Percentiles rank a stretch among this genome's conserved stretches.
These are phyloP conservation scores for Melanostoma mellinum DNA, from an alignment of 2,888 invertebrate genomes.

Conservation along the genomic window DNA sequence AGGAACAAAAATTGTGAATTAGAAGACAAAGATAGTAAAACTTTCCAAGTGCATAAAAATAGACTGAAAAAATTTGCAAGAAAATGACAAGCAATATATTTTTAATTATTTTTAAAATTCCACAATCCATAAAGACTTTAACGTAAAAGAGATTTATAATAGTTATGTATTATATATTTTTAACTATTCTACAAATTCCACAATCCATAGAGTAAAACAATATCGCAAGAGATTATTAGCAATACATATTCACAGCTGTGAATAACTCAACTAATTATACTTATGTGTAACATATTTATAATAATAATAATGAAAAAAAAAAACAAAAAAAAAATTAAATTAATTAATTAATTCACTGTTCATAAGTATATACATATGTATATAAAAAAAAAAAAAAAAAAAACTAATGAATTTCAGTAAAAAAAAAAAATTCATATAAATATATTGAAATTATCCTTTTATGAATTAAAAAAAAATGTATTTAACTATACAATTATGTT, in stretches of 20 bases:
- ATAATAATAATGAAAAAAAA: not conserved
- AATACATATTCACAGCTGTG: not conserved
- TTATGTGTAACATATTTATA: not conserved
- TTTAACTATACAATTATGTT: too few relatives aligned
- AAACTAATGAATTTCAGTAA: too few relatives aligned
- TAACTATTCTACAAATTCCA: too few relatives aligned
- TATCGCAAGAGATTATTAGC: too few relatives aligned
- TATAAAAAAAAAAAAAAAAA: too few relatives aligned
- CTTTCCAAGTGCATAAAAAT: conserved; percentile 6
- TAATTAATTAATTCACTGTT: not conserved
- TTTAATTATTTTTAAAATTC: not conserved
- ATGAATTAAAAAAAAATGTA: too few relatives aligned
- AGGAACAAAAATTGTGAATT: conserved; percentile 19
- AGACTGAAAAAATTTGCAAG: conserved; percentile 6
- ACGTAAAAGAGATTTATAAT: not conserved
- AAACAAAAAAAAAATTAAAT: not conserved
- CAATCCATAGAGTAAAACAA: too few relatives aligned
- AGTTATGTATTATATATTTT: not conserved
- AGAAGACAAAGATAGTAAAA: conserved; percentile 9
- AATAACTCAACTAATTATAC: not conserved
- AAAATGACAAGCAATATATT: not conserved
- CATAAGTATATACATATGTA: too few relatives aligned
- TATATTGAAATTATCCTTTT: too few relatives aligned
- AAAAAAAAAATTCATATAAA: too few relatives aligned
- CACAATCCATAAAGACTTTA: not conserved